Evolutionary conservation across 2,888 invertebrate species (phyloP).

Genomic region (Phymatocera aterrima): DNA sequence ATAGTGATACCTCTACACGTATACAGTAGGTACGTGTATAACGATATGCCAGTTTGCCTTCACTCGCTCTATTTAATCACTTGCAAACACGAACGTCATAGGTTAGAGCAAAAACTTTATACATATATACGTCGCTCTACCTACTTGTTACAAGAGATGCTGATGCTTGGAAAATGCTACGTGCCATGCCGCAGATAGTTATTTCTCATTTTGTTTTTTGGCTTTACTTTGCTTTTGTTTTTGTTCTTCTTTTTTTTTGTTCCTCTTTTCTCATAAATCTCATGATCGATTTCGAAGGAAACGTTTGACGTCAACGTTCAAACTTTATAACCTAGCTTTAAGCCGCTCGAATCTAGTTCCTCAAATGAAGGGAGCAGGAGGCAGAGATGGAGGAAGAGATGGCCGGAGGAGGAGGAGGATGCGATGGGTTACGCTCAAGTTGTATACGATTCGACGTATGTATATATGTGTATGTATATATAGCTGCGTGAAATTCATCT

Average conservation of each 20-base stretch:
- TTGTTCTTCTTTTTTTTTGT: too few species aligned
- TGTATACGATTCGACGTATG: conserved; percentile 6
- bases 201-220: background rate
- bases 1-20: too few species aligned
- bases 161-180: background rate
- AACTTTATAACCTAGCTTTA: background rate
- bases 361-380: background rate
- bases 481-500: conserved; percentile 20
- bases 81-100: background rate
- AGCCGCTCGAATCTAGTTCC: background rate
- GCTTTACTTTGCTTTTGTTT: background rate
- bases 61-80: conserved; percentile 2
- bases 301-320: background rate
- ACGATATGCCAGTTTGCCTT: background rate
- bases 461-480: too few species aligned
- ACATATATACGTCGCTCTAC: background rate
- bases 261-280: too few species aligned
- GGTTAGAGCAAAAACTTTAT: background rate
- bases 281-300: background rate
- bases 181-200: background rate
- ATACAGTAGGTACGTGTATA: too few species aligned
- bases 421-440: background rate
- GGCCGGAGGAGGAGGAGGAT: background rate
- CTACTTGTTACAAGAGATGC: too few species aligned
- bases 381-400: background rate